Base-by-base conservation (phyloP, 2,797 vertebrate species). In the Oceanodroma leucorhoa region DNA sequence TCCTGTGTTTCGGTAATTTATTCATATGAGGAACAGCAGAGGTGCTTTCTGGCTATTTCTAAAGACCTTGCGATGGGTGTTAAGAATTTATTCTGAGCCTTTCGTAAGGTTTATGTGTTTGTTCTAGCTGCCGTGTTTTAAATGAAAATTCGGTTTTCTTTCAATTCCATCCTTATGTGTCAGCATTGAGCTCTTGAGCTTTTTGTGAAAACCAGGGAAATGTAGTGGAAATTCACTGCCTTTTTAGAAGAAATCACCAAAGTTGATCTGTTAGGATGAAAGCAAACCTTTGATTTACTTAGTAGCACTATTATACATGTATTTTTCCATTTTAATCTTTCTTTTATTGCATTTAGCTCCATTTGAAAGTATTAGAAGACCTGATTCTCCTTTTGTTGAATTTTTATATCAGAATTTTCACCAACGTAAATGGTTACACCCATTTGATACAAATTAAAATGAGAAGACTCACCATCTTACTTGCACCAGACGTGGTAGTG, bases 311-410 rank as follows among this genome's bases (percentile, higher is more conserved):
- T 29, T 40, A 46, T 32, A 32, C 3, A 18, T 77, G 9, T 24
- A 13, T 70, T 91, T 94, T 94, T 76, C 38, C 79, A 8, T 45
- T 94, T 43, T 76, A 67, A 40, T 67, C 36, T 57, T 76, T 79
- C 65, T 95, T 96, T 60, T 91, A 4, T n/a, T 95, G 3, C 66
- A 40, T 96, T 91, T 91, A 71, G 30, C 43, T 94, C 48, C 30
- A 9, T 76, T 72, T 76, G 22, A 71, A 91, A 40, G 10, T 81
- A 55, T 70, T 58, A n/a, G 50, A 84, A 45, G 30, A 64, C 64
- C 11, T n/a, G 11, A 17, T 67, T 90, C 30, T 55, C 5, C 45
- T 80, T 79, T 54, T 30, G 7, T 34, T 75, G 16, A 70, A 58
- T 62, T 61, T 70, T 77, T 81, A 3, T 41, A 13, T 90, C 30